Conservation (phyloP, 2,888 invertebrate genomes). For the Cephus sareptanus region DNA sequence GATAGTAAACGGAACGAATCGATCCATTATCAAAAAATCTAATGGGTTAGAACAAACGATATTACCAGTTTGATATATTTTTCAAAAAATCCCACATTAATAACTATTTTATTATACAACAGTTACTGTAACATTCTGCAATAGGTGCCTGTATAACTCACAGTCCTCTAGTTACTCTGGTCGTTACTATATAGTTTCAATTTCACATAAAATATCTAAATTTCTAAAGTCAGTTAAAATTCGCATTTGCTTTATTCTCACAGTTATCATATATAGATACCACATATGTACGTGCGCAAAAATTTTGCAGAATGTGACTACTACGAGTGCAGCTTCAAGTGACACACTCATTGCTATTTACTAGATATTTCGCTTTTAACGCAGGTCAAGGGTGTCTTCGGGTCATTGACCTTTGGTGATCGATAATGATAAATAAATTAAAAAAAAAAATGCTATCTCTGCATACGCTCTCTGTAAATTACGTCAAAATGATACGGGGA, state of each 20-base stretch:
- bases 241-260: slow-evolving; percentile 16
- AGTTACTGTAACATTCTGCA: slow-evolving; percentile 9
- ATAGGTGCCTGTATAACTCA: neutral
- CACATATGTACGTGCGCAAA: slow-evolving; percentile 8
- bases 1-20: neutral
- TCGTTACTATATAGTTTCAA: neutral
- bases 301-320: slow-evolving; percentile 59
- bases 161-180: slow-evolving; percentile 1
- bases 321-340: slow-evolving; percentile 50
- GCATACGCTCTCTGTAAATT: neutral
- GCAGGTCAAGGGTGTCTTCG: slow-evolving; percentile 31
- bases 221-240: neutral
- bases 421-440: neutral
- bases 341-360: slow-evolving; percentile 54
- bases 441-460: neutral
- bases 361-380: slow-evolving; percentile 49
- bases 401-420: slow-evolving; percentile 1
- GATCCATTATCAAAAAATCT: neutral
- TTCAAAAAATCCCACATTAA: neutral
- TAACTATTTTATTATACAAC: neutral
- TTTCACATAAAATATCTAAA: neutral
- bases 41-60: neutral
- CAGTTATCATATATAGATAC: neutral
- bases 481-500: neutral
- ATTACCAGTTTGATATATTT: neutral